Evolutionary conservation across 2,888 invertebrate species (phyloP).

Genomic region (Cryptophagus acutangulus): DNA sequence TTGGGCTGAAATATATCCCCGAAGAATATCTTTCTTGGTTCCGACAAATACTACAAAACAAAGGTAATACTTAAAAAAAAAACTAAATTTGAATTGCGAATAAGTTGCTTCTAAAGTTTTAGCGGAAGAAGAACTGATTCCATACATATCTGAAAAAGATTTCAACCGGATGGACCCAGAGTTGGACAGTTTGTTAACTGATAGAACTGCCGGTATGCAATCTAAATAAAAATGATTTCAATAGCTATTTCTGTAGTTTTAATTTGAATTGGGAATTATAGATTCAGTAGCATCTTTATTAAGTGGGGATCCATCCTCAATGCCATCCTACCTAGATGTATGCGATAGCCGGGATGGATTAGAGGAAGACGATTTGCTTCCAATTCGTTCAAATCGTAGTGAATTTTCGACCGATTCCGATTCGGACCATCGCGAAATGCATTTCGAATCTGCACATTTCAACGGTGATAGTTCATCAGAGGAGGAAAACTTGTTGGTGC

Average conservation of each 20-base stretch:
- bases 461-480: slow-evolving; percentile 45
- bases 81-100: slow-evolving; percentile 4
- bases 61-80: no score
- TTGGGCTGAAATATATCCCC: slow-evolving; percentile 32
- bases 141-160: slow-evolving; percentile 40
- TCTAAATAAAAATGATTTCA: slow-evolving; percentile 1
- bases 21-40: slow-evolving; percentile 21
- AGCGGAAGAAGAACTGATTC: slow-evolving; percentile 45
- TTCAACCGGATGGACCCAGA: slow-evolving; percentile 36
- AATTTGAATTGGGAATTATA: no score
- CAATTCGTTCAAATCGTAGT: slow-evolving; percentile 20
- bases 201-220: slow-evolving; percentile 41
- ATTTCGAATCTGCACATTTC: slow-evolving; percentile 46
- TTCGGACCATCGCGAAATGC: slow-evolving; percentile 40
- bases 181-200: slow-evolving; percentile 41
- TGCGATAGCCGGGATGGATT: slow-evolving; percentile 37
- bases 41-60: neutral
- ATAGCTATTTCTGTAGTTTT: slow-evolving; percentile 5
- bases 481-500: slow-evolving; percentile 39
- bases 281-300: slow-evolving; percentile 43
- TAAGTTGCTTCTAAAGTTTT: slow-evolving; percentile 28
- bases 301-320: slow-evolving; percentile 33
- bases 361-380: slow-evolving; percentile 44
- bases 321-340: slow-evolving; percentile 46
- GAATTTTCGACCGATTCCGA: slow-evolving; percentile 37